A percentile compares a stretch with the other conserved stretches of the same genome.
Evolutionary conservation across 2,113 vertebrate species (phyloP).

Genomic region (Oncorhynchus masou): DNA sequence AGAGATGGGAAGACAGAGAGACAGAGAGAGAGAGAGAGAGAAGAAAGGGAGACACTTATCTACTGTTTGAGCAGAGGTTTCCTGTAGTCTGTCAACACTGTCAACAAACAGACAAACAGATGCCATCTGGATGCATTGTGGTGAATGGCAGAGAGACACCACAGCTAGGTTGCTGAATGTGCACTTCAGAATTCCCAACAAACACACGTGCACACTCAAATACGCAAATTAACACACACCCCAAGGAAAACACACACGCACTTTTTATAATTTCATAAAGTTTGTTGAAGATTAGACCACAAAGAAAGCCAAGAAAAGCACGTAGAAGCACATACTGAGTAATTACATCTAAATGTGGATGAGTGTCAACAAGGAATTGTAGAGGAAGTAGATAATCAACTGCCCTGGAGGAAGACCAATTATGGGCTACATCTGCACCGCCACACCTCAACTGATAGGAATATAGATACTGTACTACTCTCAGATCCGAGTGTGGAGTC

Average conservation of each 20-base stretch:
- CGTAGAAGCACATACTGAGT: neutral
- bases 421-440: neutral
- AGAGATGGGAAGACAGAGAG: neutral
- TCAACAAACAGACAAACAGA: conserved; percentile 42
- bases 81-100: conserved; percentile 28
- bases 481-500: neutral
- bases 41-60: conserved; percentile 16
- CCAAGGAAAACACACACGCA: neutral
- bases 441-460: neutral
- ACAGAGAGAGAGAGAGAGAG: neutral
- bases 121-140: conserved; percentile 38
- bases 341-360: neutral
- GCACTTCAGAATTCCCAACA: conserved; percentile 6
- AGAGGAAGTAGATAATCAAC: neutral
- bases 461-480: neutral
- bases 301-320: neutral
- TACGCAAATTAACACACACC: neutral
- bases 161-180: conserved; percentile 5
- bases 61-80: conserved; percentile 38
- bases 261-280: neutral
- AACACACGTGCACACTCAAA: neutral
- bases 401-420: neutral
- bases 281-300: neutral
- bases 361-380: neutral
- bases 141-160: neutral